Evolutionary conservation across 2,113 vertebrate species (phyloP).

Genomic region (Periophthalmus modestus): DNA sequence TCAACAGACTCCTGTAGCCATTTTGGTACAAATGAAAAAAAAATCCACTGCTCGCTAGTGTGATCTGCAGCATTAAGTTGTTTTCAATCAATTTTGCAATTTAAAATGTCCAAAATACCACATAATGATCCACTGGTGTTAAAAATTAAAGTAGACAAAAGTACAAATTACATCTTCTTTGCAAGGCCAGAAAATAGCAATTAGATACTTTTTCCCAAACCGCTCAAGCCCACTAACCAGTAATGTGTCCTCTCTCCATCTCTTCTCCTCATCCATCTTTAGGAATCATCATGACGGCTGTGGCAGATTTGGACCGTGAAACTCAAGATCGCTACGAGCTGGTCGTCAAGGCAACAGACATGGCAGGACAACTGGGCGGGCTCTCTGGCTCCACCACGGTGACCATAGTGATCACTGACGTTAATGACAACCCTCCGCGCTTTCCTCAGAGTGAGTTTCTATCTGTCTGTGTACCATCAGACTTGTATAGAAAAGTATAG

Average conservation of each 20-base stretch:
- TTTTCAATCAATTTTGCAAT: too few relatives aligned
- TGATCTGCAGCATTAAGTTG: too few relatives aligned
- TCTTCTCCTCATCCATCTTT: slow-evolving; percentile 37
- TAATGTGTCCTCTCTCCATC: slow-evolving; percentile 28
- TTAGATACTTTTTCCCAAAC: too few relatives aligned
- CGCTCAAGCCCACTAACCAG: not conserved
- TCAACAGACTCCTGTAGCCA: too few relatives aligned
- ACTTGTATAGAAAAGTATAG: not conserved
- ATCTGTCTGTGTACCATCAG: slow-evolving; percentile 7
- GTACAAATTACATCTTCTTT: too few relatives aligned
- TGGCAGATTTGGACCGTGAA: slow-evolving; percentile 95
- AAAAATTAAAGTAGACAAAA: too few relatives aligned
- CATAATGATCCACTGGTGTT: too few relatives aligned
- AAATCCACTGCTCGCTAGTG: too few relatives aligned
- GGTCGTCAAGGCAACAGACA: slow-evolving; percentile 97
- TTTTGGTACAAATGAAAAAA: too few relatives aligned
- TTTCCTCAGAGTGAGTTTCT: slow-evolving; percentile 93
- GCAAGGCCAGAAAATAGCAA: too few relatives aligned
- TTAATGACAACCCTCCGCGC: slow-evolving; percentile 97
- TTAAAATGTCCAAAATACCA: too few relatives aligned
- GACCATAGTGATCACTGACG: slow-evolving; percentile 96
- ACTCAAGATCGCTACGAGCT: slow-evolving; percentile 95
- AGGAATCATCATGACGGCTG: slow-evolving; percentile 95
- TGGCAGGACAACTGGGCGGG: slow-evolving; percentile 92
- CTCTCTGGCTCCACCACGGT: slow-evolving; percentile 94